Evolutionary conservation across 1,140 invertebrate genomes (phyloP), one percentile per base, ranked within the genome.

Genomic region (Eufriesea mexicana): DNA sequence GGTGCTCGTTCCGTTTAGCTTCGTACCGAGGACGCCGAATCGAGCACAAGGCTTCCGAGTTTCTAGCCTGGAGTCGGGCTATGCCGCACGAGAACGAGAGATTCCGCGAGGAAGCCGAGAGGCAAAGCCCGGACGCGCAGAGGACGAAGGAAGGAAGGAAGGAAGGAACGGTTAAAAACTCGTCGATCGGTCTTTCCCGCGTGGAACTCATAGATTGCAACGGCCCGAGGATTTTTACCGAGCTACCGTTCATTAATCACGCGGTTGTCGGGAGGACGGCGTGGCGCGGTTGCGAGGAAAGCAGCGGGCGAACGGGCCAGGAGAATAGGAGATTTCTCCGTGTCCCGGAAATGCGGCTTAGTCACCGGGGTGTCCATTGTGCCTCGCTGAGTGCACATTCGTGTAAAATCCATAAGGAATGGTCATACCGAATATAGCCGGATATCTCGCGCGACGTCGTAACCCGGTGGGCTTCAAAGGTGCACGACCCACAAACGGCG

Each of bases 321-420:
- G 62, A 57, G 49, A 51, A 83, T 75, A 35, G 55, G 18, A 77
- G 23, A 78, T 79, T 72, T 62, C 70, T 42, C 49, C 54, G 51
- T 20, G 28, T 54, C 23, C 68, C 85, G 85, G 85, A 89, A 89
- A 81, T 66, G 78, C 66, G 82, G 76, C 85, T 89, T 84, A 86
- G 88, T 88, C 88, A 88, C 74, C 70, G 73, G 70, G 72, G 23
- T 82, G 78, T 62, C 59, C 67, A 84, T 86, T 86, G 82, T 76
- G 61, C 61, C 59, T 55, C 47, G 55, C 42, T 68, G 79, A 89
- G 87, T 89, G 88, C 85, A 84, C 57, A 83, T 59, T 68, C 88
- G 87, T 89, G 87, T 89, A 86, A 82, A 86, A 86, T 86, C 76
- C 57, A 35, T 18, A 18, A 64, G 51, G 61, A 66, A 81, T 35